phyloP scores from a whole-genome alignment of 2,797 vertebrate species.

The Columba guinea region DNA sequence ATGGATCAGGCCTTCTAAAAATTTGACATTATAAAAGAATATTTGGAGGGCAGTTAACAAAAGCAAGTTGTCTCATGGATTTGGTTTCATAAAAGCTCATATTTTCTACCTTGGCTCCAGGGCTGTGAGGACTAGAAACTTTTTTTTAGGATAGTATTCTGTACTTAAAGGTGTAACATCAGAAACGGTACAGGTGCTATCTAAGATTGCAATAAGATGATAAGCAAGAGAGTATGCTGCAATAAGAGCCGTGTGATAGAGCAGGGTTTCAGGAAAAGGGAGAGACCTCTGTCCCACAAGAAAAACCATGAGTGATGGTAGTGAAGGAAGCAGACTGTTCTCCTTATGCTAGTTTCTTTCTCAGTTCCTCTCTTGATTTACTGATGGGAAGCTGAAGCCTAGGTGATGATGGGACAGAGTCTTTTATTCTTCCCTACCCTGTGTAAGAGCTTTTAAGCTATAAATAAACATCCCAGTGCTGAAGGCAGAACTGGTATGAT shows the following conservation, averaged over 20 bases:
- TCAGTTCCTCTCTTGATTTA: constrained; percentile 23
- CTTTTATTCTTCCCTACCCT: background rate
- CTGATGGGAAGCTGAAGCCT: constrained; percentile 8
- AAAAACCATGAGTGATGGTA: background rate
- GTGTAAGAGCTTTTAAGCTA: background rate
- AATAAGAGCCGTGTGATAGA: background rate
- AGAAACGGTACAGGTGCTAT: background rate
- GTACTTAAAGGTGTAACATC: background rate
- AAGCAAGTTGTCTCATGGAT: background rate
- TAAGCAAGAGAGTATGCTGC: background rate
- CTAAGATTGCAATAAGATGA: background rate
- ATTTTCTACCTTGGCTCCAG: background rate
- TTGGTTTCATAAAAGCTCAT: background rate
- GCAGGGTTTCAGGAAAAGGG: background rate
- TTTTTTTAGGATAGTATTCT: background rate
- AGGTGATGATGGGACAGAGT: background rate
- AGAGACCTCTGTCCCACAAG: background rate
- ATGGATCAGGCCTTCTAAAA: background rate
- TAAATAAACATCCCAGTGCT: background rate
- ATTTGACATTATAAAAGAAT: background rate
- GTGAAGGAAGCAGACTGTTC: constrained; percentile 38
- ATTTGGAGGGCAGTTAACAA: background rate
- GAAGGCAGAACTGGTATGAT: background rate
- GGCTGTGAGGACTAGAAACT: background rate
- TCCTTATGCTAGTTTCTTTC: constrained; percentile 47